Percentiles rank a stretch among this genome's conserved stretches.
phyloP scores from a whole-genome alignment of 2,888 invertebrate species.

The Auanema freiburgensis region DNA sequence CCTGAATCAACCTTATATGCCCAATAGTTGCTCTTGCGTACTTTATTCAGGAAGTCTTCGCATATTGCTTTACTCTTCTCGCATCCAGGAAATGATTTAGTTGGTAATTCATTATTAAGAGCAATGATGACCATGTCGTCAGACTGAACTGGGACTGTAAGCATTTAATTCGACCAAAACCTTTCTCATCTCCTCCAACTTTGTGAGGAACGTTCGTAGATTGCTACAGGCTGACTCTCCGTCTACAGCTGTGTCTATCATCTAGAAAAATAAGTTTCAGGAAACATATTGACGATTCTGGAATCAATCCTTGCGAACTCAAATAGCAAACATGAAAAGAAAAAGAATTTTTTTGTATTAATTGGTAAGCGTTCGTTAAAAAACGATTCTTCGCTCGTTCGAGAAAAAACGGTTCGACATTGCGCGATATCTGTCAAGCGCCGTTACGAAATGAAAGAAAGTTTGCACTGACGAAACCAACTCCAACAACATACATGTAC shows the following conservation, averaged over 20 bases:
- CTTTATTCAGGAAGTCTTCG: slow-evolving; percentile 16
- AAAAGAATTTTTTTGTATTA: no score
- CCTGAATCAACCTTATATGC: no score
- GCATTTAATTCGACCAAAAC: not conserved
- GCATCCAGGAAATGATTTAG: slow-evolving; percentile 16
- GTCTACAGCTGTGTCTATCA: no score
- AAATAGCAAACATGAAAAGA: slow-evolving; percentile 2
- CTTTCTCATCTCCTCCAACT: not conserved
- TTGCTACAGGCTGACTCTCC: not conserved
- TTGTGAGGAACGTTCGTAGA: slow-evolving; percentile 1
- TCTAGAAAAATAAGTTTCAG: no score
- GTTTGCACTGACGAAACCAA: no score
- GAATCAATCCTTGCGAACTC: not conserved
- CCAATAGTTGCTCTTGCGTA: no score
- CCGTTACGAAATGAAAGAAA: no score
- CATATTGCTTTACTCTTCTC: slow-evolving; percentile 20
- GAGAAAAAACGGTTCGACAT: no score
- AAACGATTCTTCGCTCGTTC: no score
- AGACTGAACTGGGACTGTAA: slow-evolving; percentile 7
- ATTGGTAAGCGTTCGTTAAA: not conserved
- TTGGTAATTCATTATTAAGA: slow-evolving; percentile 20
- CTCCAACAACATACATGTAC: no score
- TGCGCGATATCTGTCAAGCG: no score
- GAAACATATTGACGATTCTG: no score
- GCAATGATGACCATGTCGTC: slow-evolving; percentile 17